Evolutionary conservation across 2,888 invertebrate species (phyloP), one percentile per base, ranked within the genome.

Genomic region (Smittia sp.): DNA sequence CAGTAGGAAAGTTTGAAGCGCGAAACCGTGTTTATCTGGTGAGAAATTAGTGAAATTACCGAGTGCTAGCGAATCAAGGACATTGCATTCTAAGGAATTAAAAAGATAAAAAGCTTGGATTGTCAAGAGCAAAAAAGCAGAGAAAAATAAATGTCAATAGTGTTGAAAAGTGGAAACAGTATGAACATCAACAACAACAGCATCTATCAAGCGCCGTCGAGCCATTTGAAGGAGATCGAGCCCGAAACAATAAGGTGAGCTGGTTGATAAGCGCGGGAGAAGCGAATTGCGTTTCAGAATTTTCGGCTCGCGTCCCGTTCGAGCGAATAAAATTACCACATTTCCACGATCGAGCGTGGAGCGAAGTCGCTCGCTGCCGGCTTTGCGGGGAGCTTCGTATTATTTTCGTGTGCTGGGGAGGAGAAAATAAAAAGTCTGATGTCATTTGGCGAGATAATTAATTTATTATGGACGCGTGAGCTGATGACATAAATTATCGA

Each of bases 131-230:
- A n/a, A n/a, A 32, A 32, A 32, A 32, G 32, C 32, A 46, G 46
- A 46, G 15, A 46, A 46, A 46, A 15, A 69, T 58, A 13, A 58
- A 72, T 72, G 72, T 72, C 72, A 72, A 72, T 62, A 72, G 62
- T 72, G 39, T 72, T 72, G 72, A 72, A 72, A 62, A 72, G 72
- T 72, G 72, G 62, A 72, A 72, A 72, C 18, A 72, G 62, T 38
- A 72, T 72, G 72, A 72, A 70, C 58, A 70, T 54, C 22, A 72
- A 62, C 39, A 72, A 72, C 39, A 72, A 58, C 25, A 70, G 52
- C 24, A 38, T 72, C 15, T 72, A 27, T 62, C 72, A 72, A 72
- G 72, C 58, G 18, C 62, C 72, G 22, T 72, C 72, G 18, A 72
- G 39, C 25, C 72, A 72, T 58, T 11, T 72, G 38, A 58, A 62